These are phyloP conservation scores for Zelostemma sp. DNA, from an alignment of 1,140 invertebrate genomes.

Conservation along the genomic window DNA sequence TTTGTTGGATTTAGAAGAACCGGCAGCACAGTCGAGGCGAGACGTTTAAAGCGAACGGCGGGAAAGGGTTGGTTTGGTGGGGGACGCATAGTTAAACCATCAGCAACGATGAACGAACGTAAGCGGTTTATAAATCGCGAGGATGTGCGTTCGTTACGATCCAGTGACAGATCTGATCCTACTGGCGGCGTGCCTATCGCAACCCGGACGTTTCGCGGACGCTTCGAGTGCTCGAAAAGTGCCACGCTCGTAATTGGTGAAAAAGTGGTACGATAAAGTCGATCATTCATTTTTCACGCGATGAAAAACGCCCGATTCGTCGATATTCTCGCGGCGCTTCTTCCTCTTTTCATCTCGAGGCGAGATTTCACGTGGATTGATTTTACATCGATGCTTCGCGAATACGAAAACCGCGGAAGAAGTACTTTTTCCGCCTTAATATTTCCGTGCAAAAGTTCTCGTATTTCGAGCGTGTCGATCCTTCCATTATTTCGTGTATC, in stretches of 20 bases:
- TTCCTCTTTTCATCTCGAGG: slow-evolving; percentile 2
- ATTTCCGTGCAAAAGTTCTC: slow-evolving; percentile 22
- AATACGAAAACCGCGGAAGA: slow-evolving; percentile 6
- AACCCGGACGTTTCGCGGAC: slow-evolving; percentile 1
- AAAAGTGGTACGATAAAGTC: slow-evolving; percentile 24
- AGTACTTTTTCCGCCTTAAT: not conserved
- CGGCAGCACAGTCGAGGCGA: slow-evolving; percentile 12
- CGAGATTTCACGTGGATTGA: slow-evolving; percentile 15
- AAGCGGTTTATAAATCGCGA: slow-evolving; percentile 66
- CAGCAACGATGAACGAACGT: slow-evolving; percentile 52
- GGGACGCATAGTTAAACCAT: slow-evolving; percentile 31
- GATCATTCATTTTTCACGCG: not conserved
- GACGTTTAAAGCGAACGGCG: slow-evolving; percentile 29
- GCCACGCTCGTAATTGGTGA: slow-evolving; percentile 22
- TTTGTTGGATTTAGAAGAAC: not conserved
- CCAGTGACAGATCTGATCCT: slow-evolving; percentile 59
- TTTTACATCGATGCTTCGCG: slow-evolving; percentile 13
- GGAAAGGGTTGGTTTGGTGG: slow-evolving; percentile 38
- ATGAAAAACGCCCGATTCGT: no score
- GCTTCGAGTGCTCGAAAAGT: slow-evolving; percentile 25
- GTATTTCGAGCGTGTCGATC: no score
- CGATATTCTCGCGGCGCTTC: not conserved
- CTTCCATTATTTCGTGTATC: no score
- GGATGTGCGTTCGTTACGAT: slow-evolving; percentile 57
- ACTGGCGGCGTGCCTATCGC: slow-evolving; percentile 17